Conservation (phyloP, 2,797 vertebrate genomes). For the Silurus aristotelis region DNA sequence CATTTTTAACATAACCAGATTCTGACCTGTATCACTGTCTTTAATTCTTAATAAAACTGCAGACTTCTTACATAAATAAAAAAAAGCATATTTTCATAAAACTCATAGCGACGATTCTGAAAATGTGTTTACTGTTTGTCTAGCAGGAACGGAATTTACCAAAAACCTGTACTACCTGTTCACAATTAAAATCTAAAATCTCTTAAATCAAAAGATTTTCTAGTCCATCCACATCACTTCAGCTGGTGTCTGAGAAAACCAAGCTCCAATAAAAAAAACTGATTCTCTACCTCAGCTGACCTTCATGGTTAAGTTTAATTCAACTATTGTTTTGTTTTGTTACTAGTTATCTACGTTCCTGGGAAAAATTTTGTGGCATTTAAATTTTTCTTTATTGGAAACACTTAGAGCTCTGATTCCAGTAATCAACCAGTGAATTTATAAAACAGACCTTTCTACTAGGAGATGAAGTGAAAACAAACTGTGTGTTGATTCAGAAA, state of each 20-base stretch:
- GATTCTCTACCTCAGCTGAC: neutral
- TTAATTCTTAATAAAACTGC: neutral
- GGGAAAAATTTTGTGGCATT: neutral
- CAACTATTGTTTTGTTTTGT: neutral
- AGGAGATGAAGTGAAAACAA: neutral
- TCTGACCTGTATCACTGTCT: neutral
- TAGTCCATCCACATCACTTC: neutral
- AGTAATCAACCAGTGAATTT: neutral
- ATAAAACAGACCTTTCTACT: neutral
- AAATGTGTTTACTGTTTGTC: neutral
- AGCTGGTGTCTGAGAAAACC: neutral
- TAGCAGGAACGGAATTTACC: neutral
- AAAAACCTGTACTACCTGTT: neutral
- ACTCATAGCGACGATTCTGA: neutral
- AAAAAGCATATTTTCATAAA: neutral
- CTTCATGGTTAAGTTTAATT: neutral
- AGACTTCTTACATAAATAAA: neutral
- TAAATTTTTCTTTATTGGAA: neutral
- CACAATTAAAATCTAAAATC: neutral
- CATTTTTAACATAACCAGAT: neutral
- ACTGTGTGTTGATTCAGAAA: neutral
- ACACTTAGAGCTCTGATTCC: neutral
- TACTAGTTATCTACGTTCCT: no score
- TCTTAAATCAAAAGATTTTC: neutral
- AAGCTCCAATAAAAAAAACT: neutral